phyloP scores from a whole-genome alignment of 2,797 vertebrate species.

The Psittacula derbiana region DNA sequence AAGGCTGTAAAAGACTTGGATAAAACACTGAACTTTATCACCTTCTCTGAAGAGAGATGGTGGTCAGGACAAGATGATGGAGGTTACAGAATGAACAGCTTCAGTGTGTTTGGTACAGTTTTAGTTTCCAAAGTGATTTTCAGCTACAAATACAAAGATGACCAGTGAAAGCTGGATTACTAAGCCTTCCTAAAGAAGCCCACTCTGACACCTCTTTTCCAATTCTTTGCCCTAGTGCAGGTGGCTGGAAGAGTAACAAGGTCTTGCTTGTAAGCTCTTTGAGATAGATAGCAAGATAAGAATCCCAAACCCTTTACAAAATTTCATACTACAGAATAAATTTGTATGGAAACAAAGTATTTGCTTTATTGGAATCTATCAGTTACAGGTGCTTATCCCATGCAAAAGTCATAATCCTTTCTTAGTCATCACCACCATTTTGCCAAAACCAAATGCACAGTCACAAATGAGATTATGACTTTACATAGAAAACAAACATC shows the following conservation, averaged over 20 bases:
- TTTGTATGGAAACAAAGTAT: neutral
- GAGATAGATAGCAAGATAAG: neutral
- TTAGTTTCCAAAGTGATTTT: neutral
- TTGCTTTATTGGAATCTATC: neutral
- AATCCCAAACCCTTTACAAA: neutral
- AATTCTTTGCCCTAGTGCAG: neutral
- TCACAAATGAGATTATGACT: constrained; percentile 14
- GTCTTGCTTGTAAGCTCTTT: neutral
- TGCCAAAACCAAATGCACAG: neutral
- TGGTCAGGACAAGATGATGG: neutral
- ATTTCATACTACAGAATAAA: neutral
- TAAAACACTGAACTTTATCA: neutral
- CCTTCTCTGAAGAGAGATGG: neutral
- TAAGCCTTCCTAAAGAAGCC: neutral
- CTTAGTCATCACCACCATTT: neutral
- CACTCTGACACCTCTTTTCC: neutral
- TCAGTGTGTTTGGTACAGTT: neutral
- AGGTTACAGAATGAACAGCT: neutral
- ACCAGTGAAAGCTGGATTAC: neutral
- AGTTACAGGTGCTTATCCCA: neutral
- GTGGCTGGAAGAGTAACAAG: neutral
- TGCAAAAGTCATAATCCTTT: neutral
- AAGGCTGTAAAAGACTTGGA: neutral
- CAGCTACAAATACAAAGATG: neutral
- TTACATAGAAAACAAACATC: constrained; percentile 33